Conservation (phyloP, 2,888 invertebrate genomes). For the Caenorhabditis auriculariae region DNA sequence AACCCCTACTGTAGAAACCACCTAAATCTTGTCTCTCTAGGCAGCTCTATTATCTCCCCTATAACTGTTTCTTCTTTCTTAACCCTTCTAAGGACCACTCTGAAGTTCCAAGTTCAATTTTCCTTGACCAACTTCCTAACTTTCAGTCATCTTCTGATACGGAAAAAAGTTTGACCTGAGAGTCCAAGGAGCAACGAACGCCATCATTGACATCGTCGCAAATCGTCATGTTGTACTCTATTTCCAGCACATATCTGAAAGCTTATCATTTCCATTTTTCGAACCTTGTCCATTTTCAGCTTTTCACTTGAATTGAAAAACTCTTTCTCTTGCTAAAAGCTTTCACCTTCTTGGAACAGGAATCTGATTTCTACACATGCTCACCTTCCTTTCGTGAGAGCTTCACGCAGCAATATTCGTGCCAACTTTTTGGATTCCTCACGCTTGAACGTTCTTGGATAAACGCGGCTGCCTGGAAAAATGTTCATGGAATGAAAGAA, state of each 20-base stretch:
- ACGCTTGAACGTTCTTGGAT: slow-evolving; percentile 46
- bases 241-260: slow-evolving; percentile 36
- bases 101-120: too few relatives aligned
- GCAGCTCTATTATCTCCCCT: too few relatives aligned
- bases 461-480: slow-evolving; percentile 26
- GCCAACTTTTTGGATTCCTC: slow-evolving; percentile 53
- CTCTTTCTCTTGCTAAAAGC: neutral
- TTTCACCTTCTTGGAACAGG: neutral
- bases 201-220: slow-evolving; percentile 34
- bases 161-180: too few relatives aligned
- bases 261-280: neutral
- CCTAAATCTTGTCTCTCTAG: too few relatives aligned
- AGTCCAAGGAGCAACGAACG: slow-evolving; percentile 35
- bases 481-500: slow-evolving; percentile 5
- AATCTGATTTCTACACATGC: neutral
- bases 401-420: slow-evolving; percentile 41
- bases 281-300: neutral
- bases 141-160: too few relatives aligned
- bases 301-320: neutral
- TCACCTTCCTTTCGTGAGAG: slow-evolving; percentile 29
- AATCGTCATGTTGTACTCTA: slow-evolving; percentile 35
- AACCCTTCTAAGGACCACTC: too few relatives aligned
- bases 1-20: too few relatives aligned
- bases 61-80: too few relatives aligned
- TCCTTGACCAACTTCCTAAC: neutral